A percentile compares a stretch with the other conserved stretches of the same genome.
These are phyloP conservation scores for Hybognathus amarus DNA, from an alignment of 2,797 vertebrate species.

Conservation along the genomic window DNA sequence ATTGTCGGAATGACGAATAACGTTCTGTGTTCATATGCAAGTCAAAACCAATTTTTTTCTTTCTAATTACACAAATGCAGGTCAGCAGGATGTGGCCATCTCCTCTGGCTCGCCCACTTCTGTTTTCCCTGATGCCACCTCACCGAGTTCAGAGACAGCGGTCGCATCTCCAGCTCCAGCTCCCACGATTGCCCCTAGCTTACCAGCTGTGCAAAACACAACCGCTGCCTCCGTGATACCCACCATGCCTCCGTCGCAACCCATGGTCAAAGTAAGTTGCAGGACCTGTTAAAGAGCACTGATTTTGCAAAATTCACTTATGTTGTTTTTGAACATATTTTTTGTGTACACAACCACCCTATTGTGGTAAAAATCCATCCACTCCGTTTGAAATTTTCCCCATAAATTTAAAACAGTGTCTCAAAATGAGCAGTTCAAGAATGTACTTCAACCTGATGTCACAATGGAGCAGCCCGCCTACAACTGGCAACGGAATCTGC, in stretches of 20 bases:
- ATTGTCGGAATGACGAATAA: neutral
- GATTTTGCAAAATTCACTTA: too few species aligned
- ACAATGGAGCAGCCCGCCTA: too few species aligned
- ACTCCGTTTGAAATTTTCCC: too few species aligned
- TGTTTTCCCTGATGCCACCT: conserved; percentile 78
- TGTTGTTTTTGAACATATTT: too few species aligned
- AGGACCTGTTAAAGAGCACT: neutral
- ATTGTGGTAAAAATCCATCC: too few species aligned
- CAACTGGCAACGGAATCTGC: too few species aligned
- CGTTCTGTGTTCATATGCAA: neutral
- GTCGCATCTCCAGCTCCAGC: conserved; percentile 79
- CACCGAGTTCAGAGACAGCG: conserved; percentile 78
- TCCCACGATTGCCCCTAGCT: conserved; percentile 78
- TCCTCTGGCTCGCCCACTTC: conserved; percentile 78
- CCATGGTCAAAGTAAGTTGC: conserved; percentile 82
- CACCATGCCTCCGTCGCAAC: conserved; percentile 79
- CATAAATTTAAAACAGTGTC: too few species aligned
- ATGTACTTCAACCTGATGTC: too few species aligned
- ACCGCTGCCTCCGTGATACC: conserved; percentile 77
- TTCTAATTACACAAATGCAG: conserved; percentile 30
- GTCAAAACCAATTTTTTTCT: neutral
- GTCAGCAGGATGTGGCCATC: conserved; percentile 77
- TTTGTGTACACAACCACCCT: too few species aligned
- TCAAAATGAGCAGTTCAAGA: too few species aligned
- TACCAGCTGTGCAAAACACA: conserved; percentile 74